Conservation (phyloP, 53 echinoderm and acorn worm genomes). For the Stichopus horrens region DNA sequence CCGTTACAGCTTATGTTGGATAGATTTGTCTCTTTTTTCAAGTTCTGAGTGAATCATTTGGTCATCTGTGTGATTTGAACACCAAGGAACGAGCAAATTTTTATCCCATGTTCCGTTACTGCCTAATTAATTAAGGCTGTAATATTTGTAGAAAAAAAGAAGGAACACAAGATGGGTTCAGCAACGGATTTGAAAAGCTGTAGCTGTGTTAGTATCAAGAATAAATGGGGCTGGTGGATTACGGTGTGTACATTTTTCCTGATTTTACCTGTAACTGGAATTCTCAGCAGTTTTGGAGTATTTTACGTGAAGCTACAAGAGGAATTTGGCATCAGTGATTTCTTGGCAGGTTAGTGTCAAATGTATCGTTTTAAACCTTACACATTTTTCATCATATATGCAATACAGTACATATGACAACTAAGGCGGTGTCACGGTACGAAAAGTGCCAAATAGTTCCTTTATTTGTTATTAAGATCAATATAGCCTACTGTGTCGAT, state of each 20-base stretch:
- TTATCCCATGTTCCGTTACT: not conserved
- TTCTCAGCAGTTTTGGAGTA: slow-evolving; percentile 86
- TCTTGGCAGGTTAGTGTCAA: slow-evolving; percentile 68
- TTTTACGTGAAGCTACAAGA: slow-evolving; percentile 86
- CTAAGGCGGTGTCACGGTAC: too few species aligned
- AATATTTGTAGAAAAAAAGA: not conserved
- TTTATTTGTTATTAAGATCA: too few species aligned
- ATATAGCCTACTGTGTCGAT: too few species aligned
- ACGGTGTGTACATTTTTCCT: slow-evolving; percentile 85
- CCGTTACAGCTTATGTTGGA: not conserved
- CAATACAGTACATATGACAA: too few species aligned
- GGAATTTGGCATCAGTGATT: slow-evolving; percentile 81
- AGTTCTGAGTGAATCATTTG: not conserved
- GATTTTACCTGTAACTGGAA: slow-evolving; percentile 84
- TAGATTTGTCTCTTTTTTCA: not conserved
- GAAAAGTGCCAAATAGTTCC: too few species aligned
- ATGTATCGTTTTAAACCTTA: not conserved
- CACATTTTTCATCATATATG: too few species aligned
- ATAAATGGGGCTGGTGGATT: slow-evolving; percentile 91
- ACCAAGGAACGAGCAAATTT: not conserved
- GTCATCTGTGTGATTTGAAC: not conserved
- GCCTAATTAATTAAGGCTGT: not conserved
- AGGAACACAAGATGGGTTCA: not conserved
- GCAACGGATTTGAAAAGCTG: not conserved
- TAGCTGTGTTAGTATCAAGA: slow-evolving; percentile 57